Evolutionary conservation across 2,888 invertebrate species (phyloP), one percentile per base, ranked within the genome.

Genomic region (Eulithis prunata): DNA sequence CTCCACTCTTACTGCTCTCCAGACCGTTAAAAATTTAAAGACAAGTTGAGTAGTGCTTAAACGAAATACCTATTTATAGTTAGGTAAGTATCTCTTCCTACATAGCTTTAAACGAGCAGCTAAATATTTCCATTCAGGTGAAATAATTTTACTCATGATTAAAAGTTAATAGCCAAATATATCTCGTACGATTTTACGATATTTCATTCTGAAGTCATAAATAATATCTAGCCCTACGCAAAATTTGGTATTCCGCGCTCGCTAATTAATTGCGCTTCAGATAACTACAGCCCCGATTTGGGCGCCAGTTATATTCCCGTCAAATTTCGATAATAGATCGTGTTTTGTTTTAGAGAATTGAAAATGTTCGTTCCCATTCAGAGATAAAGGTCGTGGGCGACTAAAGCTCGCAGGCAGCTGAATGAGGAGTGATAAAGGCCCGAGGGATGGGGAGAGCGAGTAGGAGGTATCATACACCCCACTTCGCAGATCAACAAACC

Each of bases 401-500:
- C 84, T 85, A 81, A 87, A 88, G 86, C 88, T 85, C 84, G 81
- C 82, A 76, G 80, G 81, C 80, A 78, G 78, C 83, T 89, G 89
- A 89, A 88, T 88, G 85, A 84, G 84, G 79, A 81, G 79, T 75
- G 76, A 78, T 76, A 80, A 80, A 78, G 81, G 77, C 83, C 82
- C 82, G 84, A 82, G 84, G 78, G 77, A 14, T 21, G 49, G 21
- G 80, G 79, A 79, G 65, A 68, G 66, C 62, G 66, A 64, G 68
- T 64, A 74, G 71, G 76, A 73, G 75, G 69, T 62, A 64, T 58
- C 60, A 67, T 62, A 71, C 80, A 77, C 82, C 84, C 84, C 80
- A 80, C 85, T 84, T 80, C 78, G 75, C 83, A 84, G 90, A 90
- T 86, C 90, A 90, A 90, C 90, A 90, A 89, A 88, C 90, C 87